Percentiles rank a stretch among this genome's conserved stretches.
phyloP scores from a whole-genome alignment of 2,113 vertebrate genomes.

The Aptenodytes patagonicus region DNA sequence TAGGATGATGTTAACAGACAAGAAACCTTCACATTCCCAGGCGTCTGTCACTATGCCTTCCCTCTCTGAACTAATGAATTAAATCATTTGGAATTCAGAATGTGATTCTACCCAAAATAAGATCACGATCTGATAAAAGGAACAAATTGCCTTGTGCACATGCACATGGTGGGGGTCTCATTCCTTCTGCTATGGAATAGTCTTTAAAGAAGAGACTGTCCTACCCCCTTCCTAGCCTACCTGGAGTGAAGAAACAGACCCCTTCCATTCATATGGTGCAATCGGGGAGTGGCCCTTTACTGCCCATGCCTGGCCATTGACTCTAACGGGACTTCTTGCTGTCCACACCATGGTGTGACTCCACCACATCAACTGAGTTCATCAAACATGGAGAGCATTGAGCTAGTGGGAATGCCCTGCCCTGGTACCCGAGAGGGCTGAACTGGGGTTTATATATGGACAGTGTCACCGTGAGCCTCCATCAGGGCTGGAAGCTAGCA shows the following conservation, averaged over 20 bases:
- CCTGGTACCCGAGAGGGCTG: neutral
- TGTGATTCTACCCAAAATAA: neutral
- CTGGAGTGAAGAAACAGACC: neutral
- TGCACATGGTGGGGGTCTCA: neutral
- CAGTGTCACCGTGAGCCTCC: neutral
- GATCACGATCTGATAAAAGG: neutral
- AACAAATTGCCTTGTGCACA: neutral
- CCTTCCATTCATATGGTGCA: rapidly evolving
- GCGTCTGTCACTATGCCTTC: neutral
- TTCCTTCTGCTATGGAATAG: neutral
- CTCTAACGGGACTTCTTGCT: neutral
- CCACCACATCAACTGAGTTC: neutral
- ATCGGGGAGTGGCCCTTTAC: neutral
- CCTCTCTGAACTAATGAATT: neutral
- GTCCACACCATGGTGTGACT: neutral
- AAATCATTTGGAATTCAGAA: neutral
- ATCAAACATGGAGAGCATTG: neutral
- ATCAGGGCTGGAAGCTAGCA: neutral
- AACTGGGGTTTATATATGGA: neutral
- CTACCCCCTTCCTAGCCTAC: neutral
- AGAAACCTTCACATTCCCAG: neutral
- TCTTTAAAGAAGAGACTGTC: neutral
- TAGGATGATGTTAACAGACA: neutral
- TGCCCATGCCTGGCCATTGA: neutral
- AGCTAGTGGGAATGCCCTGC: neutral